Percentiles rank a stretch among this genome's conserved stretches.
Conservation (phyloP, 2,113 vertebrate species). For the Notothenia rossii region DNA sequence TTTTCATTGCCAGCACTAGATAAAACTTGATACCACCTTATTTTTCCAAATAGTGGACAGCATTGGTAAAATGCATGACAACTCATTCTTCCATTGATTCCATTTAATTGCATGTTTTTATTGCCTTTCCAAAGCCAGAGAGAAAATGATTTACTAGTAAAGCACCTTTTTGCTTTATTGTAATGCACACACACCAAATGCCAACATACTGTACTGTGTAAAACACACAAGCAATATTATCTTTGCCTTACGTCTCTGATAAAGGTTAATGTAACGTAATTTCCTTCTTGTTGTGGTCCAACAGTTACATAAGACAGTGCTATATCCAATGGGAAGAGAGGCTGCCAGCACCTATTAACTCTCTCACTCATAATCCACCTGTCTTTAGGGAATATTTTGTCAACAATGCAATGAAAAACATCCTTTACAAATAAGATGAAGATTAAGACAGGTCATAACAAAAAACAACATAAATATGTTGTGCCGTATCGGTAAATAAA, state of each 20-base stretch:
- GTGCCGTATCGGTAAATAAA: constrained; percentile 1
- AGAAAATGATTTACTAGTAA: background rate
- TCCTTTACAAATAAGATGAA: constrained; percentile 30
- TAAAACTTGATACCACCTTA: background rate
- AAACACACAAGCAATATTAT: constrained; percentile 28
- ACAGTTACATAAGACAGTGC: constrained; percentile 22
- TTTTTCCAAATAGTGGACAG: background rate
- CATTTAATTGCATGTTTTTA: background rate
- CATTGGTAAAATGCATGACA: background rate
- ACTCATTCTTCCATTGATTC: constrained; percentile 4
- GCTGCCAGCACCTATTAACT: constrained; percentile 37
- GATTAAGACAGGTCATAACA: background rate
- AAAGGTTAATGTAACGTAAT: constrained; percentile 8
- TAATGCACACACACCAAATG: constrained; percentile 37
- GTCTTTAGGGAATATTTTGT: constrained; percentile 43
- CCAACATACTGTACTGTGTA: constrained; percentile 19
- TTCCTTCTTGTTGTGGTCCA: constrained; percentile 14
- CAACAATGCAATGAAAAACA: constrained; percentile 20
- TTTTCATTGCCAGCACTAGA: background rate
- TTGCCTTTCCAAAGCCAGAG: background rate
- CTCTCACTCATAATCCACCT: constrained; percentile 38
- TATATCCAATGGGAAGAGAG: constrained; percentile 25
- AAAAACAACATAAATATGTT: background rate
- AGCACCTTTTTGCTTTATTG: constrained; percentile 14
- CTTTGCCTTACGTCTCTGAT: constrained; percentile 1